phyloP scores from a whole-genome alignment of 2,888 invertebrate species.

The Oasisia sp. region DNA sequence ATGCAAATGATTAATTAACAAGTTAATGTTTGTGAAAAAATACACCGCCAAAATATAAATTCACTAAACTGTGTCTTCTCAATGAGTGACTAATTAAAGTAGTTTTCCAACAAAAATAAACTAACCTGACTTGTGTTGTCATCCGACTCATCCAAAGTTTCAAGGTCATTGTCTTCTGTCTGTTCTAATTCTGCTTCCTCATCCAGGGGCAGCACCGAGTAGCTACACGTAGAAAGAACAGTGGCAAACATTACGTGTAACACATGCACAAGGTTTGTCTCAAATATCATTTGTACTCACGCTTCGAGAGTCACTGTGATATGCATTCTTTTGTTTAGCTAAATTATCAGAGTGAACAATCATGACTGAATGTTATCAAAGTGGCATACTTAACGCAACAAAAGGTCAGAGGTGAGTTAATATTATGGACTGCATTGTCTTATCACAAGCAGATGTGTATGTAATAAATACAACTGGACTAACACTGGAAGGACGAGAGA shows the following conservation, averaged over 20 bases:
- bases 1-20: no score
- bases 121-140: not conserved
- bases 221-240: constrained; percentile 59
- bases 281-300: no score
- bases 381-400: not conserved
- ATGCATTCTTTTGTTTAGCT: no score
- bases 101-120: not conserved
- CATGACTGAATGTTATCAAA: not conserved
- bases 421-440: not conserved
- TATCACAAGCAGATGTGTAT: not conserved
- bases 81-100: not conserved
- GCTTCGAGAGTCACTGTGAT: no score
- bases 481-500: not conserved
- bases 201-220: constrained; percentile 77
- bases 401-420: not conserved
- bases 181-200: constrained; percentile 73
- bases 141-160: constrained; percentile 32
- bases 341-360: no score
- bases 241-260: no score
- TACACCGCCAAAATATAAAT: not conserved
- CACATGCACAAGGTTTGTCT: no score
- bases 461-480: not conserved
- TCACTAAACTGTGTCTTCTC: not conserved
- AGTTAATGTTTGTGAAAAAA: no score
- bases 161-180: constrained; percentile 53